phyloP scores from a whole-genome alignment of 2,888 invertebrate species.

The Heliconius erato region DNA sequence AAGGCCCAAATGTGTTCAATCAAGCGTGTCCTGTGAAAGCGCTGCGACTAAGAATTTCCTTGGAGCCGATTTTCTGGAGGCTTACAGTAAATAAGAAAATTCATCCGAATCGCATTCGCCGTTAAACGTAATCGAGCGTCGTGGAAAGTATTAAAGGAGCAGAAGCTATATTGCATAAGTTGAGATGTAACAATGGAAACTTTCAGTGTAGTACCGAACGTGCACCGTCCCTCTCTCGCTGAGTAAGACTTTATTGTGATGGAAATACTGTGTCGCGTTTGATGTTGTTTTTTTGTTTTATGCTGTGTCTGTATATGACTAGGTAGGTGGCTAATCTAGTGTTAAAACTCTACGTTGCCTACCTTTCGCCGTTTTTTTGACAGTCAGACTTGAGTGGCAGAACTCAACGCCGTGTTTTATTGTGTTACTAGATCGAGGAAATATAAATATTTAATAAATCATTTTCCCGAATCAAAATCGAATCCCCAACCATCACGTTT shows the following conservation, averaged over 20 bases:
- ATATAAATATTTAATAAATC: too few relatives aligned
- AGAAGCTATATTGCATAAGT: slow-evolving; percentile 85
- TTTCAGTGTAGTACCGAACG: slow-evolving; percentile 80
- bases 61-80: slow-evolving; percentile 74
- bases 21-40: slow-evolving; percentile 76
- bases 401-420: too few relatives aligned
- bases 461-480: too few relatives aligned
- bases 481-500: too few relatives aligned
- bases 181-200: slow-evolving; percentile 84
- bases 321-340: too few relatives aligned
- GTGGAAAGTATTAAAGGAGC: slow-evolving; percentile 84
- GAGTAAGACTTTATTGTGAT: slow-evolving; percentile 72
- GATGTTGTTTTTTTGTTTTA: too few relatives aligned
- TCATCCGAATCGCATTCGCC: slow-evolving; percentile 75
- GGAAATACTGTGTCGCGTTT: slow-evolving; percentile 65
- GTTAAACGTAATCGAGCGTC: slow-evolving; percentile 85
- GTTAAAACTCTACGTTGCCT: too few relatives aligned
- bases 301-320: too few relatives aligned
- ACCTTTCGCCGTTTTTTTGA: too few relatives aligned
- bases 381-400: too few relatives aligned
- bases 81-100: slow-evolving; percentile 84
- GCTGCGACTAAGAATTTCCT: slow-evolving; percentile 67
- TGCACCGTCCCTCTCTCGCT: slow-evolving; percentile 76
- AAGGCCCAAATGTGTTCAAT: slow-evolving; percentile 67
- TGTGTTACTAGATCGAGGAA: too few relatives aligned